Percentiles rank a stretch among this genome's conserved stretches.
phyloP scores from a whole-genome alignment of 2,888 invertebrate species.

The Dione juno region DNA sequence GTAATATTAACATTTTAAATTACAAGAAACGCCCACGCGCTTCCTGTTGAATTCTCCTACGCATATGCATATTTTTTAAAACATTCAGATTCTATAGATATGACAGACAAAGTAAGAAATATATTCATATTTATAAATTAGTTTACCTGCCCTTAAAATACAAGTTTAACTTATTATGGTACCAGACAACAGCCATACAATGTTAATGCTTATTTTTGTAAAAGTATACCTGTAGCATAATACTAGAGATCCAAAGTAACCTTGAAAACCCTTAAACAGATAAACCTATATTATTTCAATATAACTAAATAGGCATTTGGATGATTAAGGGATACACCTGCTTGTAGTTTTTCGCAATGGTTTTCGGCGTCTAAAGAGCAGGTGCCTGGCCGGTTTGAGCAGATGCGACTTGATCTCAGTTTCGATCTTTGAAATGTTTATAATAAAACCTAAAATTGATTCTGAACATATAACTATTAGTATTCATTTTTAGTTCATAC shows the following conservation, averaged over 20 bases:
- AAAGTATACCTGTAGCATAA: not conserved
- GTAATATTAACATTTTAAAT: conserved; percentile 27
- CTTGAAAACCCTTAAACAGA: conserved; percentile 30
- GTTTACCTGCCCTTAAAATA: not conserved
- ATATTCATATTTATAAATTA: not conserved
- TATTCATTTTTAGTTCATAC: conserved; percentile 4
- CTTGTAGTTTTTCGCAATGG: conserved; percentile 68
- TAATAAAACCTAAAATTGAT: conserved; percentile 29
- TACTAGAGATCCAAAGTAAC: conserved; percentile 3
- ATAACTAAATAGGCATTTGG: conserved; percentile 28
- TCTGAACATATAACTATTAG: not conserved
- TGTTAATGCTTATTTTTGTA: not conserved
- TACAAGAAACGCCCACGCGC: conserved; percentile 53
- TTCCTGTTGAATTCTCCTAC: conserved; percentile 50
- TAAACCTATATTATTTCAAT: conserved; percentile 33
- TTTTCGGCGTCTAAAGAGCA: conserved; percentile 63
- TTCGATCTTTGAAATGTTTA: conserved; percentile 33
- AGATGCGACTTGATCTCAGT: conserved; percentile 59
- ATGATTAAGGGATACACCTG: conserved; percentile 60
- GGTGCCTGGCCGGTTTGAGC: conserved; percentile 62
- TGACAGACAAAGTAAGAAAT: not conserved
- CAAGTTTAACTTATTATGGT: not conserved
- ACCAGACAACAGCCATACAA: not conserved
- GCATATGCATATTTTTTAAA: conserved; percentile 25
- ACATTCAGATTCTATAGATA: conserved; percentile 17